These are phyloP conservation scores for Lasioglossum morio DNA, from an alignment of 2,888 invertebrate species.

Conservation along the genomic window DNA sequence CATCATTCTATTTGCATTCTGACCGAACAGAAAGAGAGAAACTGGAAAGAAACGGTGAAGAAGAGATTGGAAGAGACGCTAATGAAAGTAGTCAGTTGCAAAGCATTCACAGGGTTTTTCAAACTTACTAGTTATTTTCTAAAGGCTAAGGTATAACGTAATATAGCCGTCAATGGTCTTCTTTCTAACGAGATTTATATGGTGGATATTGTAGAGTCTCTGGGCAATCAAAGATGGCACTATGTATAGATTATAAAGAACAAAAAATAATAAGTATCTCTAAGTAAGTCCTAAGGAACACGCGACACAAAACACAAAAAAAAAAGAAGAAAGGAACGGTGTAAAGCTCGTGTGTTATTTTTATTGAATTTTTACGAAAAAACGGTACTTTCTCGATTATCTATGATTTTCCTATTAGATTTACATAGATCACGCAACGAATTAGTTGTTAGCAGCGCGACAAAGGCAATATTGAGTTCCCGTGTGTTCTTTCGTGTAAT, in stretches of 20 bases:
- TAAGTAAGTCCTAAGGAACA: slow-evolving; percentile 62
- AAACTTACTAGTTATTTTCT: slow-evolving; percentile 73
- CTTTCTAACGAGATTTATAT: slow-evolving; percentile 69
- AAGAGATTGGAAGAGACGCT: slow-evolving; percentile 41
- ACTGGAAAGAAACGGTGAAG: not conserved
- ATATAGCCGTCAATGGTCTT: slow-evolving; percentile 72
- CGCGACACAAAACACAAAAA: slow-evolving; percentile 21
- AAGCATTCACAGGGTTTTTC: slow-evolving; percentile 77
- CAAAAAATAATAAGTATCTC: slow-evolving; percentile 52
- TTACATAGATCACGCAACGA: slow-evolving; percentile 56
- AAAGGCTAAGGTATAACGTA: slow-evolving; percentile 66
- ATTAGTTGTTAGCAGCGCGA: slow-evolving; percentile 52
- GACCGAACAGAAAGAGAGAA: slow-evolving; percentile 52
- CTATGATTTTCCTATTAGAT: slow-evolving; percentile 57
- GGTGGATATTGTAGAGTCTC: slow-evolving; percentile 65
- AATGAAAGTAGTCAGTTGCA: slow-evolving; percentile 70
- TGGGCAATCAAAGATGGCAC: slow-evolving; percentile 74
- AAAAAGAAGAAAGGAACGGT: not conserved
- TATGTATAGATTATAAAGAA: slow-evolving; percentile 67
- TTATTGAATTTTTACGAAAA: slow-evolving; percentile 48
- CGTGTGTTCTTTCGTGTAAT: slow-evolving; percentile 17
- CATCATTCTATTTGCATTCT: slow-evolving; percentile 62
- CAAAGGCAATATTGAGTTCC: slow-evolving; percentile 47
- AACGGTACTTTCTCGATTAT: slow-evolving; percentile 30
- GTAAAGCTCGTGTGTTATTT: slow-evolving; percentile 58